Conservation (phyloP, 2,797 vertebrate genomes). For the Pipistrellus pipistrellus region DNA sequence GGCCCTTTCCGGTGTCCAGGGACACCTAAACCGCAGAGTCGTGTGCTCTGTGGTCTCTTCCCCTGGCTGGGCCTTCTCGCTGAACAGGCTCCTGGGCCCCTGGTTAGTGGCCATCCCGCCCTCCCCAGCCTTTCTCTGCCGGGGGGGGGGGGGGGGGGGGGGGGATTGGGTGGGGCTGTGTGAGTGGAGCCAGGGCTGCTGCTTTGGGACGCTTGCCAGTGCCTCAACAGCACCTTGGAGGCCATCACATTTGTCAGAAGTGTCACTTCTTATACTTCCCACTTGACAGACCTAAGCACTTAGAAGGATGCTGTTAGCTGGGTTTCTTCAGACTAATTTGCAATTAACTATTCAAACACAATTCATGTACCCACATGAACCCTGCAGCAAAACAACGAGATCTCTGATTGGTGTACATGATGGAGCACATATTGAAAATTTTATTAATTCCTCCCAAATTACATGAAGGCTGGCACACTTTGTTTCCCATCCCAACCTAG, state of each 20-base stretch:
- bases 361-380: background rate
- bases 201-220: background rate
- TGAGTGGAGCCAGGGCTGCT: background rate
- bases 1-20: background rate
- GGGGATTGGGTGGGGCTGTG: background rate
- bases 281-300: conserved; percentile 22
- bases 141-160: background rate
- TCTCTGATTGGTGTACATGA: background rate
- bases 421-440: background rate
- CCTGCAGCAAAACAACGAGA: background rate
- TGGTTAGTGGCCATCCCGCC: no score
- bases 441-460: background rate
- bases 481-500: background rate
- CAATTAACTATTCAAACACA: conserved; percentile 20
- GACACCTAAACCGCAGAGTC: background rate
- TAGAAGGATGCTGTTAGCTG: background rate
- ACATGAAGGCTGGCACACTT: background rate
- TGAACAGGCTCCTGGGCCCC: background rate
- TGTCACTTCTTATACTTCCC: conserved; percentile 26
- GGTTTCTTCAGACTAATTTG: conserved; percentile 49
- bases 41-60: background rate
- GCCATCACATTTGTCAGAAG: background rate
- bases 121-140: background rate
- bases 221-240: background rate
- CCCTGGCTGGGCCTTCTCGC: background rate